Evolutionary conservation across 2,888 invertebrate genomes (phyloP), one percentile per base, ranked within the genome.

Genomic region (Esperia sulphurella): DNA sequence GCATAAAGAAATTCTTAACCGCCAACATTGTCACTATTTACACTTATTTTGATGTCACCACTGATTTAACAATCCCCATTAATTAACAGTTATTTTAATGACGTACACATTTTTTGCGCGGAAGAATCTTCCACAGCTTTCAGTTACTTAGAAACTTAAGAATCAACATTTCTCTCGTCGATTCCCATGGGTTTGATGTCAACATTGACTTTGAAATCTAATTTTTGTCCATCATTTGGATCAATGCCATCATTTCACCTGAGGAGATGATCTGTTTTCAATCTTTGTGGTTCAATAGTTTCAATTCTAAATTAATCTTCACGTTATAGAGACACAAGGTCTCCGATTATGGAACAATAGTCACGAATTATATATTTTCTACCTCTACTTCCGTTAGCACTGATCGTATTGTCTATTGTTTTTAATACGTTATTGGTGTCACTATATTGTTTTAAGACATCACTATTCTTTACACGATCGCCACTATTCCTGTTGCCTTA

Each of bases 1-100:
- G 93, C 83, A 94, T 91, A 70, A 94, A 92, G 90, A 94, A 94
- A 79, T 94, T 94, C 76, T 94, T 94, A 40, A 94, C 94, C 29
- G 93, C 93, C 75, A 93, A 89, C 92, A 94, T 93, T 66, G 31
- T 31, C 31, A 31, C 31, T 31, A 10, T 31, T 31, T 7, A 9
- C 31, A 31, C 31, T 21, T 31, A 8, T 31, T 31, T 31, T 10
- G 8, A 31, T 21, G 21, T 3, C 5, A 5, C 21, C 21, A 21
- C 31, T 31, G 10, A 31, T 31, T 9, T 31, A 31, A 8, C 10
- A 31, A 31, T 31, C 8, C 8, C 31, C 8, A 8, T 31, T 31
- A 9, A 31, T 31, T 31, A 31, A 8, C 3, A 31, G 9, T 8
- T 31, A 31, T 31, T 31, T 31, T 21, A 21, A 21, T 5, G 21